Evolutionary conservation across 2,888 invertebrate genomes (phyloP).

Genomic region (Dynastes grantii): DNA sequence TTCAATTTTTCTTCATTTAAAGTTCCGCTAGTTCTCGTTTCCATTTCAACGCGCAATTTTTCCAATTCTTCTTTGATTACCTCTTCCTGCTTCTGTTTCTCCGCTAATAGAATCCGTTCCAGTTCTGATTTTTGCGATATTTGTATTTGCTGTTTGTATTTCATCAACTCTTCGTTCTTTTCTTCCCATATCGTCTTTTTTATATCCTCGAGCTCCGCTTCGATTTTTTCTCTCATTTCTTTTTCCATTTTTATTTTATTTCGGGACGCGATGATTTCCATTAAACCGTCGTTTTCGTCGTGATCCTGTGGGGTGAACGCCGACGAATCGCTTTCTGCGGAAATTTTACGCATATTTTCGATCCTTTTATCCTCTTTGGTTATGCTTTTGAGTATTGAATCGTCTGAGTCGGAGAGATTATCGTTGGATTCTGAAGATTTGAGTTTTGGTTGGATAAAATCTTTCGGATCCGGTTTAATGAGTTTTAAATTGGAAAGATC

Average conservation of each 20-base stretch:
- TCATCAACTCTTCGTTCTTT: slow-evolving; percentile 68
- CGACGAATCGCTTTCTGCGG: slow-evolving; percentile 17
- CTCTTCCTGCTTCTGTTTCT: slow-evolving; percentile 65
- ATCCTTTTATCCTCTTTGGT: slow-evolving; percentile 59
- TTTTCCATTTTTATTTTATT: slow-evolving; percentile 52
- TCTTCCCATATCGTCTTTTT: slow-evolving; percentile 63
- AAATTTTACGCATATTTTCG: slow-evolving; percentile 30
- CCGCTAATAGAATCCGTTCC: slow-evolving; percentile 71
- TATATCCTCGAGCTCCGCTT: slow-evolving; percentile 72
- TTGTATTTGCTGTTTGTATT: slow-evolving; percentile 67
- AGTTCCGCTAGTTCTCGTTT: slow-evolving; percentile 67
- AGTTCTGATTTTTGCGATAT: slow-evolving; percentile 71
- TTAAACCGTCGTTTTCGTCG: slow-evolving; percentile 39
- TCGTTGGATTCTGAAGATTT: slow-evolving; percentile 69
- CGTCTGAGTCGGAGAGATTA: slow-evolving; percentile 70
- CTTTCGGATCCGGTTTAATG: slow-evolving; percentile 74
- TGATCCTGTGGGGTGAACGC: slow-evolving; percentile 10
- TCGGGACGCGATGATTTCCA: slow-evolving; percentile 45
- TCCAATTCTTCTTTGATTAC: slow-evolving; percentile 68
- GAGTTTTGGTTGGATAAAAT: slow-evolving; percentile 75
- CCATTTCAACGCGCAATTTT: slow-evolving; percentile 73
- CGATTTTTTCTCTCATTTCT: slow-evolving; percentile 64
- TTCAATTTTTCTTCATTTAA: slow-evolving; percentile 64
- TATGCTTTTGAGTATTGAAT: slow-evolving; percentile 69
- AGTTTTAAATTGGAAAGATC: slow-evolving; percentile 66